Evolutionary conservation across 2,888 invertebrate genomes (phyloP).

Genomic region (Himalopsyche japonica): DNA sequence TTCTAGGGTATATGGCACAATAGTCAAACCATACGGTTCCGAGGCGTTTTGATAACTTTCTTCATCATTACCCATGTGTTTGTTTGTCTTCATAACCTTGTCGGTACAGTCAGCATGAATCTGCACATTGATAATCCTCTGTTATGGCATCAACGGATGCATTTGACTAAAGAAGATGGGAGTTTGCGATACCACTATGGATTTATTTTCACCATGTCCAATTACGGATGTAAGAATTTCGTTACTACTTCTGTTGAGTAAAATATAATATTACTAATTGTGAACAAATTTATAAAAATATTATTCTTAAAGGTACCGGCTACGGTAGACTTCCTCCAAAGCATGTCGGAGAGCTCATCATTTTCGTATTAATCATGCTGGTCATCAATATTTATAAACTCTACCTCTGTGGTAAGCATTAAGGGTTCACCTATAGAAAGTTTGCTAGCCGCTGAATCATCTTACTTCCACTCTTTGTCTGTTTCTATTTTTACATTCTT

Average conservation of each 20-base stretch:
- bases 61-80: not conserved
- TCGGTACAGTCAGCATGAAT: slow-evolving; percentile 8
- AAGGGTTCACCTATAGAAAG: too few relatives aligned
- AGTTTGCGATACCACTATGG: slow-evolving; percentile 2
- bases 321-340: slow-evolving; percentile 10
- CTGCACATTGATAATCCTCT: not conserved
- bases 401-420: slow-evolving; percentile 14
- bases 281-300: not conserved
- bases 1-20: not conserved
- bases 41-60: not conserved
- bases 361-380: slow-evolving; percentile 3
- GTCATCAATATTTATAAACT: slow-evolving; percentile 11
- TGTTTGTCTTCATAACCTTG: slow-evolving; percentile 8
- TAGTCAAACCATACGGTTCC: not conserved
- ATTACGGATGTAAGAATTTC: slow-evolving; percentile 6
- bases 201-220: slow-evolving; percentile 14
- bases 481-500: too few relatives aligned
- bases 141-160: not conserved
- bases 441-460: too few relatives aligned
- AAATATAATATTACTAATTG: not conserved
- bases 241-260: not conserved
- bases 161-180: not conserved
- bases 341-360: slow-evolving; percentile 1
- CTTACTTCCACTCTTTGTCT: too few relatives aligned
- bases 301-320: slow-evolving; percentile 12